These are phyloP conservation scores for Lycocorax pyrrhopterus DNA, from an alignment of 2,113 vertebrate species.

Conservation along the genomic window DNA sequence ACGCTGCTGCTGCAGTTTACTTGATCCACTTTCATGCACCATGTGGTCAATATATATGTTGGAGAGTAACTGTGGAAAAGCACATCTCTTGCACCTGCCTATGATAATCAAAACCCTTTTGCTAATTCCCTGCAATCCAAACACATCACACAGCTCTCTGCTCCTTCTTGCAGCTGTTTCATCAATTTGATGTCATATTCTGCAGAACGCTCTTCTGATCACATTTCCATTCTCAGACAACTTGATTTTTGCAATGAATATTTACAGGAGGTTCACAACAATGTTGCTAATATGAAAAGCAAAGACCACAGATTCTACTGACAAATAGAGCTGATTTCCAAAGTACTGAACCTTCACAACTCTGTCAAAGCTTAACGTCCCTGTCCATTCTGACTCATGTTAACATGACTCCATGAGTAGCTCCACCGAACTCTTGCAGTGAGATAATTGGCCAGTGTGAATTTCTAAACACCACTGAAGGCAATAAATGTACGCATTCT, in stretches of 20 bases:
- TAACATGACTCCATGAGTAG: neutral
- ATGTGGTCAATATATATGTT: constrained; percentile 52
- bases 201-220: neutral
- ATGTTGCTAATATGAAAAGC: neutral
- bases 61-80: constrained; percentile 41
- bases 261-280: constrained; percentile 13
- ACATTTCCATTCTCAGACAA: constrained; percentile 30
- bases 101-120: constrained; percentile 55
- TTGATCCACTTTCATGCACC: constrained; percentile 51
- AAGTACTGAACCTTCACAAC: neutral
- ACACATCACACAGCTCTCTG: constrained; percentile 39
- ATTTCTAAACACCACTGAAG: neutral
- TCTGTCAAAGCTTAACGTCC: neutral
- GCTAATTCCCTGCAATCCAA: constrained; percentile 62
- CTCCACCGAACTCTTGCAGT: neutral
- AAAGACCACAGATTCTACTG: neutral
- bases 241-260: constrained; percentile 39
- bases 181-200: constrained; percentile 1
- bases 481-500: neutral
- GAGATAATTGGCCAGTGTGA: neutral
- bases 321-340: constrained; percentile 19
- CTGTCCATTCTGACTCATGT: neutral
- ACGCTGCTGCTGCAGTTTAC: constrained; percentile 3
- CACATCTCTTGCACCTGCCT: constrained; percentile 61
- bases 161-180: constrained; percentile 48